Conservation (phyloP, 2,888 invertebrate species). For the Habroteleia sp. region DNA sequence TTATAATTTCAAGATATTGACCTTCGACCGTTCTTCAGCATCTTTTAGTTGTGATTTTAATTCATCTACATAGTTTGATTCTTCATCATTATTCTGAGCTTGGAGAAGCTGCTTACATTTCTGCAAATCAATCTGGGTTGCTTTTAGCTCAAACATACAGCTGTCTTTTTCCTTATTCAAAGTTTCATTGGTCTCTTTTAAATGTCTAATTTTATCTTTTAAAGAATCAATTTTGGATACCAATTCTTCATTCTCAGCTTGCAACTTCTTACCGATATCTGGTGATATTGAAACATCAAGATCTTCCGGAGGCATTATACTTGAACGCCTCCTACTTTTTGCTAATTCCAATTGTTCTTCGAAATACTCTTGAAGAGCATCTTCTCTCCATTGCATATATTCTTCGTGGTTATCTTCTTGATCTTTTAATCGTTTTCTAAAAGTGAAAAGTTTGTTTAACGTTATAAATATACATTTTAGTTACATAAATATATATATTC, state of each 20-base stretch:
- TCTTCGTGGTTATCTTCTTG: conserved; percentile 75
- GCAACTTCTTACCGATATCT: conserved; percentile 68
- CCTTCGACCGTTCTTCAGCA: conserved; percentile 72
- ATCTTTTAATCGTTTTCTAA: conserved; percentile 71
- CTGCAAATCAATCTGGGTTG: conserved; percentile 70
- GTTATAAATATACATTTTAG: neutral
- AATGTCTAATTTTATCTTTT: conserved; percentile 48
- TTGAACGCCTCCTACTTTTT: conserved; percentile 66
- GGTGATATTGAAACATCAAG: conserved; percentile 16
- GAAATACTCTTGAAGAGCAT: conserved; percentile 72
- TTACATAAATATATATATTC: too few relatives aligned
- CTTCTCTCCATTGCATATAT: conserved; percentile 71
- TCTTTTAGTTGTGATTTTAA: conserved; percentile 68
- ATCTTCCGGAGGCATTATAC: conserved; percentile 17
- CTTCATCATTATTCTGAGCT: conserved; percentile 64
- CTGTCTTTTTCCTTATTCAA: conserved; percentile 70
- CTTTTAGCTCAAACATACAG: conserved; percentile 69
- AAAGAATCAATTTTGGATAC: conserved; percentile 68
- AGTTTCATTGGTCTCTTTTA: conserved; percentile 63
- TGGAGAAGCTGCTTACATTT: conserved; percentile 67
- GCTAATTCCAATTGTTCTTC: conserved; percentile 68
- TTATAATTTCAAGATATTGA: too few relatives aligned
- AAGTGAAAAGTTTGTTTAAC: conserved; percentile 1
- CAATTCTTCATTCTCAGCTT: conserved; percentile 68
- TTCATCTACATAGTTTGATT: conserved; percentile 68